Percentiles rank a stretch among this genome's conserved stretches.
Evolutionary conservation across 2,113 vertebrate species (phyloP).

Genomic region (Litocranius walleri): DNA sequence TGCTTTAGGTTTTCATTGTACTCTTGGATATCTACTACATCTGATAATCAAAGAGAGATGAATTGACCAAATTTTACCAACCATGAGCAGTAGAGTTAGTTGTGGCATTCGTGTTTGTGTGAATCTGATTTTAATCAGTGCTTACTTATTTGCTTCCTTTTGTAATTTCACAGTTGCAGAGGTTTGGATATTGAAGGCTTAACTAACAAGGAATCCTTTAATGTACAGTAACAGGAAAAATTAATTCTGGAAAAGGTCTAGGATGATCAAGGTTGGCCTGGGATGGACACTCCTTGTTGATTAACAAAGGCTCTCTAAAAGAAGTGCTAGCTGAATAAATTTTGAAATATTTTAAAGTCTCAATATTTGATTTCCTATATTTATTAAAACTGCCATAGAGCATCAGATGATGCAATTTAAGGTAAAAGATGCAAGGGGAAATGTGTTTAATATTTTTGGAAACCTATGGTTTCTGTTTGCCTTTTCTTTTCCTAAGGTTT

Average conservation of each 20-base stretch:
- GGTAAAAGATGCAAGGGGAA: not conserved
- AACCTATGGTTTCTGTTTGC: not conserved
- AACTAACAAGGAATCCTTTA: not conserved
- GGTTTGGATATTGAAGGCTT: not conserved
- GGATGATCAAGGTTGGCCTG: not conserved
- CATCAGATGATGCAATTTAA: not conserved
- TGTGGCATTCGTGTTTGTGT: not conserved
- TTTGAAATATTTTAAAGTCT: not conserved
- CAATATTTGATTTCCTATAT: not conserved
- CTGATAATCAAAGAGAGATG: not conserved
- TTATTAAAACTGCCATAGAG: not conserved
- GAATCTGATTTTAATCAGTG: not conserved
- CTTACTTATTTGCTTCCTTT: not conserved
- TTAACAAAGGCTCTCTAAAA: not conserved
- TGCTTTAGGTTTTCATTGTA: not conserved
- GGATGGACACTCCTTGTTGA: not conserved
- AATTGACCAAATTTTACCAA: not conserved
- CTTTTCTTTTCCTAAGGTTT: not conserved
- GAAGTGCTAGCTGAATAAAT: not conserved
- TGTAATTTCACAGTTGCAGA: not conserved
- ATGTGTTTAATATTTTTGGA: not conserved
- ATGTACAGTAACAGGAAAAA: not conserved
- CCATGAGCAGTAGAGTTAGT: not conserved
- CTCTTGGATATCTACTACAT: not conserved
- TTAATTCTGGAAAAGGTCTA: not conserved